Conservation (phyloP, 2,113 vertebrate species). For the Ciconia maguari region DNA sequence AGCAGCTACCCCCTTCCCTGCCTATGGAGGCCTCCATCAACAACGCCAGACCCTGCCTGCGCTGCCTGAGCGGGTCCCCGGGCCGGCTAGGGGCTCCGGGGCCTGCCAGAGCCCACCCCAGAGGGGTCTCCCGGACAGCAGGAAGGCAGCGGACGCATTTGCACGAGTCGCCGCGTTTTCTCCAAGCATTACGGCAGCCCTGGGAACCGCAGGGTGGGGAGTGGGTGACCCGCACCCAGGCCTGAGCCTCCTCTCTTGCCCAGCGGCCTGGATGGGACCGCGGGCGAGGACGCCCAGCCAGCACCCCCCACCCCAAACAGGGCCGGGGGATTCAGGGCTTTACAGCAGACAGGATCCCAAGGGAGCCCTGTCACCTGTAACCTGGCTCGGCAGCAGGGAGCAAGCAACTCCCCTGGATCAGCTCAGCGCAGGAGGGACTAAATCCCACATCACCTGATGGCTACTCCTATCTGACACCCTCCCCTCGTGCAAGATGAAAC, state of each 20-base stretch:
- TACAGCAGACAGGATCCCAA: neutral
- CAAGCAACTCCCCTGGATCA: neutral
- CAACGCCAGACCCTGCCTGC: neutral
- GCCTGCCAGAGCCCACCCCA: neutral
- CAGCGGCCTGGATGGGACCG: neutral
- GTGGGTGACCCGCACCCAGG: neutral
- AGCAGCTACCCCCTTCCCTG: constrained; percentile 3
- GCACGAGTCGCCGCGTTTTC: neutral
- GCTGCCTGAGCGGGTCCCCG: neutral
- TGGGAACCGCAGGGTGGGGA: neutral
- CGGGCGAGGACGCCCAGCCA: neutral
- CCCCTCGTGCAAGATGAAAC: neutral
- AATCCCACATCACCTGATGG: neutral
- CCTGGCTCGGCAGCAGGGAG: neutral
- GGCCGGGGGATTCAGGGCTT: neutral
- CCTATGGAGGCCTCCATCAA: neutral
- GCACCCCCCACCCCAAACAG: neutral
- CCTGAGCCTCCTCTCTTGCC: neutral
- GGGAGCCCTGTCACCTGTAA: neutral
- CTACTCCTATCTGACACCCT: constrained; percentile 2
- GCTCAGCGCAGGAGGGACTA: neutral
- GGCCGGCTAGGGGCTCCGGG: neutral
- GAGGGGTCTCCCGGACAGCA: neutral
- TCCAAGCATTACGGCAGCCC: neutral
- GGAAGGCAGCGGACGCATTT: neutral